Evolutionary conservation across 2,797 vertebrate species (phyloP).

Genomic region (Pogonophryne albipinna): DNA sequence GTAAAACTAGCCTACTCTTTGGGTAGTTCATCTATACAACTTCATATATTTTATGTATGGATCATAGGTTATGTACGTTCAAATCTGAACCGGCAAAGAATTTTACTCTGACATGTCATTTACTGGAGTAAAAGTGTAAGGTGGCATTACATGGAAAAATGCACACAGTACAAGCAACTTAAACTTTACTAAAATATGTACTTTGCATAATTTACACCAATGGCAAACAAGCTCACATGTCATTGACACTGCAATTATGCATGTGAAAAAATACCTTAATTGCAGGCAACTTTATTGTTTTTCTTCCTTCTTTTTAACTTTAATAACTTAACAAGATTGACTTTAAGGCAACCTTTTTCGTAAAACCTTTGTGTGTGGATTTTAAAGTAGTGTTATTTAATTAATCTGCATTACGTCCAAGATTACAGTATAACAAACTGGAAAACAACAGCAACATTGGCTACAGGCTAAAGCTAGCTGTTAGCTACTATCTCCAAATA

Average conservation of each 20-base stretch:
- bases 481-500: slow-evolving; percentile 4
- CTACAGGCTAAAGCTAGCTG: neutral
- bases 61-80: neutral
- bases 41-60: neutral
- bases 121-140: neutral
- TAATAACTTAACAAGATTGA: no score
- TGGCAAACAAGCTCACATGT: neutral
- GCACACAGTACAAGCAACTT: neutral
- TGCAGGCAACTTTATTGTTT: neutral
- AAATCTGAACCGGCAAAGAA: neutral
- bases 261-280: neutral
- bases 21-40: neutral
- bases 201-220: neutral
- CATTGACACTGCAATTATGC: neutral
- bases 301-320: no score
- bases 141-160: neutral
- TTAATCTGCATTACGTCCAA: neutral
- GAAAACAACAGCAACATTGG: neutral
- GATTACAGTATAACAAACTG: neutral
- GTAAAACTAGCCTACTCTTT: neutral
- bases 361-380: no score
- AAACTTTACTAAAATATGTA: neutral
- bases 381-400: no score
- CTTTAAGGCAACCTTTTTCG: no score
- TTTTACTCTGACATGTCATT: neutral